A percentile compares a stretch with the other conserved stretches of the same genome.
phyloP scores from a whole-genome alignment of 2,888 invertebrate species.

The Drosophila prolongata region DNA sequence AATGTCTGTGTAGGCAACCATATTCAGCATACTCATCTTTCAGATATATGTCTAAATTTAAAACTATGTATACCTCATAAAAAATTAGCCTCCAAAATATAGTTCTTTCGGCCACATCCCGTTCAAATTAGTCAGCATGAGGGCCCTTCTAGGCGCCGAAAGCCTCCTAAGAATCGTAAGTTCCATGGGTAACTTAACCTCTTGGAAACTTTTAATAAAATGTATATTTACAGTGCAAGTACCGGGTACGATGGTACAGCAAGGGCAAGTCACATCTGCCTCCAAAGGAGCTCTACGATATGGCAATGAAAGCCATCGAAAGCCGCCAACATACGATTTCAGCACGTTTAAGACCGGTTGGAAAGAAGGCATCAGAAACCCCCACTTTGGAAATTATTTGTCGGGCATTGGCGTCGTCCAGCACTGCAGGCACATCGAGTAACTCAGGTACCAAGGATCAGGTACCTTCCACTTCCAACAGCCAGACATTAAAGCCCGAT shows the following conservation, averaged over 20 bases:
- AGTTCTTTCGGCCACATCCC: conserved; percentile 11
- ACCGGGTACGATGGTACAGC: conserved; percentile 2
- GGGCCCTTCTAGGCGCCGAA: conserved; percentile 13
- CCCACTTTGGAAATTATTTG: conserved; percentile 3
- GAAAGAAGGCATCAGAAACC: neutral
- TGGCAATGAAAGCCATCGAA: neutral
- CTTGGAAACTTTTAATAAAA: neutral
- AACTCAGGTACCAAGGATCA: neutral
- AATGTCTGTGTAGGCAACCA: too few species aligned
- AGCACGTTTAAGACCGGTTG: neutral
- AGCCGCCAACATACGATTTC: too few species aligned
- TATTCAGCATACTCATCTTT: neutral
- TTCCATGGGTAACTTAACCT: neutral
- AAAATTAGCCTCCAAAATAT: neutral
- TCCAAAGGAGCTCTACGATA: neutral
- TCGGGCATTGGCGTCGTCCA: neutral
- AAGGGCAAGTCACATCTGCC: conserved; percentile 3
- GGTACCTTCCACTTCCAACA: neutral
- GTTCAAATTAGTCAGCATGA: conserved; percentile 16
- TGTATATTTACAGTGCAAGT: neutral
- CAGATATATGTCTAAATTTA: neutral
- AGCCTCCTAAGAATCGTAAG: conserved; percentile 13
- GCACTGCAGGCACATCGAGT: neutral
- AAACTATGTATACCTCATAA: conserved; percentile 1
- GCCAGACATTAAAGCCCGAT: too few species aligned